Conservation (phyloP, 1,140 invertebrate species). For the Papilio glaucus region DNA sequence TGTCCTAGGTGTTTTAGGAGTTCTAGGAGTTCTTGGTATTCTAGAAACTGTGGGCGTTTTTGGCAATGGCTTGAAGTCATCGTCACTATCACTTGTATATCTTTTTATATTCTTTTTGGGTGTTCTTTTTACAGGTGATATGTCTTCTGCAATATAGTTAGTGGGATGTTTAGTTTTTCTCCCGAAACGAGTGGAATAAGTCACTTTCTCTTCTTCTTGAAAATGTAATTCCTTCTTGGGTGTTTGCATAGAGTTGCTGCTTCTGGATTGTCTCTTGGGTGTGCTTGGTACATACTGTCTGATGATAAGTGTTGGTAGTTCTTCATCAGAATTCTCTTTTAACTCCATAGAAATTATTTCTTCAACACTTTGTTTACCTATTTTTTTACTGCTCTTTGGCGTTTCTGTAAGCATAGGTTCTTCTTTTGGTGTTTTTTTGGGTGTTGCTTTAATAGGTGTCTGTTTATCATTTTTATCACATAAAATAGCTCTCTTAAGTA, state of each 20-base stretch:
- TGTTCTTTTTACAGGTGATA: conserved; percentile 67
- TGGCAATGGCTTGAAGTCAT: conserved; percentile 63
- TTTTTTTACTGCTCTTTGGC: conserved; percentile 58
- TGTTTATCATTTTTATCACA: conserved; percentile 71
- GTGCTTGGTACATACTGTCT: conserved; percentile 62
- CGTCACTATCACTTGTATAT: conserved; percentile 60
- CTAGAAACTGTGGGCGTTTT: conserved; percentile 51
- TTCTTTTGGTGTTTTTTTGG: conserved; percentile 49
- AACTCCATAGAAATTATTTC: conserved; percentile 71
- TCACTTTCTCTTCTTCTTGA: conserved; percentile 61
- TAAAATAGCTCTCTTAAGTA: conserved; percentile 79
- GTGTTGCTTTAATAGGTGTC: conserved; percentile 57
- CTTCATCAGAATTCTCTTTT: conserved; percentile 74
- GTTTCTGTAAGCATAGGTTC: conserved; percentile 46
- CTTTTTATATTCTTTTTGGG: conserved; percentile 55
- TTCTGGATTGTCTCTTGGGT: conserved; percentile 66
- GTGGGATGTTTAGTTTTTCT: conserved; percentile 54
- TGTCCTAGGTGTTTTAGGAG: conserved; percentile 61
- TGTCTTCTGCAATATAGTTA: conserved; percentile 59
- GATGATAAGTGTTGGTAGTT: conserved; percentile 72
- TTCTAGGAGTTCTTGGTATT: conserved; percentile 44
- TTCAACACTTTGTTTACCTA: conserved; percentile 59
- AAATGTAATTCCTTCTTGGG: conserved; percentile 71
- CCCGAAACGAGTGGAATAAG: conserved; percentile 56
- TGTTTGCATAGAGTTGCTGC: conserved; percentile 59